Base-by-base conservation (phyloP, 1,140 invertebrate species). In the Papilio dardanus region DNA sequence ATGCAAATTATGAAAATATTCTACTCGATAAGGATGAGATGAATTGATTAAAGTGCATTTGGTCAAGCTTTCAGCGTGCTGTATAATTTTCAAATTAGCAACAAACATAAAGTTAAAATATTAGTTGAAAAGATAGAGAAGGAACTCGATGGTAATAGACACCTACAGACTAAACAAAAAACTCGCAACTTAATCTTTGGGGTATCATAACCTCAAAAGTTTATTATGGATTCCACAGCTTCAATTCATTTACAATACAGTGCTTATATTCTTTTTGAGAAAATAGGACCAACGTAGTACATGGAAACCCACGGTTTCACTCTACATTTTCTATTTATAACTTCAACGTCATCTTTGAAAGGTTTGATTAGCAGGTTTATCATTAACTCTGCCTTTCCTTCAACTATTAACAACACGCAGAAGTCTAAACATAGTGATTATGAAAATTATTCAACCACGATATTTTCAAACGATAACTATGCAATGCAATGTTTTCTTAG, bases 341-440 rank as follows among this genome's bases (percentile, higher is more conserved):
- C 42, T 19, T 19, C 42, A 46, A 16, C 42, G n/a, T 46, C 67
- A 62, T 28, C 54, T 62, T 62, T 62, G 54, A 30, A 62, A 62
- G 24, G 35, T 40, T 69, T 69, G 67, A 69, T 69, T 37, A 37
- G 31, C 67, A 69, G 67, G 67, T 24, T 42, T 28, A 69, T 69
- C 35, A 69, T 69, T 69, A 69, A 69, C 35, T 69, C 35, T 40
- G 35, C 67, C 31, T 66, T 66, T 66, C 16, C 67, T 69, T 69
- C 21, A 21, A 14, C 19, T 69, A 69, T 69, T 69, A 69, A 24
- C 67, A 69, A 69, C 67, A 69, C 67, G 67, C 67, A 69, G 67
- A 24, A 69, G 0, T 33, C 33, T 69, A 40, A 69, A 42, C 67
- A 69, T 69, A 69, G 35, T 69, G 19, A 69, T 69, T 69, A 69